Evolutionary conservation across 2,113 vertebrate genomes (phyloP).

Genomic region (Saimiri boliviensis): DNA sequence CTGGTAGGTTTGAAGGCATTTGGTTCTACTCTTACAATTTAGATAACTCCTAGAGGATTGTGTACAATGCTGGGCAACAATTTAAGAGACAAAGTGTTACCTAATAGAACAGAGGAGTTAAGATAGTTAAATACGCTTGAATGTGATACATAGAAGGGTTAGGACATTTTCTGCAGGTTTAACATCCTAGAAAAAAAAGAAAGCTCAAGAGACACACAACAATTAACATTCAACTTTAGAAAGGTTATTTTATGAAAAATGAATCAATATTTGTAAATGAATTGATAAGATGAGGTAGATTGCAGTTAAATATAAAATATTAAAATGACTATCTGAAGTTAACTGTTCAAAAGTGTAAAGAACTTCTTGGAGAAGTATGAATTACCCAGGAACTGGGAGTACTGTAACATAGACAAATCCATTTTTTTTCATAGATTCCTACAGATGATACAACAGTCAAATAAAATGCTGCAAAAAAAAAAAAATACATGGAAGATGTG

Average conservation of each 20-base stretch:
- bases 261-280: background rate
- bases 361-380: background rate
- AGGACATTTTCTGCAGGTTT: background rate
- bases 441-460: background rate
- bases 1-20: background rate
- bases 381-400: background rate
- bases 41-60: background rate
- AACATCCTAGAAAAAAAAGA: background rate
- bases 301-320: background rate
- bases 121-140: background rate
- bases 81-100: background rate
- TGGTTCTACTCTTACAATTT: background rate
- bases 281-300: background rate
- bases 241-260: background rate
- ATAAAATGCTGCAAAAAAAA: background rate
- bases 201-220: background rate
- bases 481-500: background rate
- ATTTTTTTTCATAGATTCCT: background rate
- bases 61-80: background rate
- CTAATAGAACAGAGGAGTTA: background rate
- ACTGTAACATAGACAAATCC: background rate
- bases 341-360: background rate
- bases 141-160: background rate
- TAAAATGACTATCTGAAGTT: background rate
- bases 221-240: background rate